A percentile compares a stretch with the other conserved stretches of the same genome.
Conservation (phyloP, 2,888 invertebrate species). For the Cosmia trapezina region DNA sequence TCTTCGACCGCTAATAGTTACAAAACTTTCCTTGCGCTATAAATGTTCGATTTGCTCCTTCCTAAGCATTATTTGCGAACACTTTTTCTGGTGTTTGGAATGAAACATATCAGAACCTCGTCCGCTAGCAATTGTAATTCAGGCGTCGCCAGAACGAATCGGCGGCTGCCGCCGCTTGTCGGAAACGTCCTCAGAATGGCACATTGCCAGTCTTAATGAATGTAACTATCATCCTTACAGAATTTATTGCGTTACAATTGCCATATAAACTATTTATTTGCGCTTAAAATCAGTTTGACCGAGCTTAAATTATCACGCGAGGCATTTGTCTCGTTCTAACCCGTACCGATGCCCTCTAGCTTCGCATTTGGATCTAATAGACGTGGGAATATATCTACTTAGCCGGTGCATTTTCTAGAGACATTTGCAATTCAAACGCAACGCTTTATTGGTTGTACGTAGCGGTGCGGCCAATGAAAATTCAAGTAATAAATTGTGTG, state of each 20-base stretch:
- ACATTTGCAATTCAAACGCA: slow-evolving; percentile 79
- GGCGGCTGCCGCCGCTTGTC: slow-evolving; percentile 80
- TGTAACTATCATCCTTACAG: slow-evolving; percentile 77
- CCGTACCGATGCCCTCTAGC: slow-evolving; percentile 54
- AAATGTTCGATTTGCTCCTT: slow-evolving; percentile 7
- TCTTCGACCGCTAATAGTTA: slow-evolving; percentile 22
- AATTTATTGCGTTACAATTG: slow-evolving; percentile 73
- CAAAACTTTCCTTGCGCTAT: slow-evolving; percentile 32
- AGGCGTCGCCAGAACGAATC: slow-evolving; percentile 84
- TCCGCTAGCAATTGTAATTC: slow-evolving; percentile 84
- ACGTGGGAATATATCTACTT: slow-evolving; percentile 79
- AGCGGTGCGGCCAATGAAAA: slow-evolving; percentile 73
- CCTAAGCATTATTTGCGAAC: background rate
- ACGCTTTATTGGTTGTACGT: slow-evolving; percentile 75
- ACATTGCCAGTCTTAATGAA: slow-evolving; percentile 83
- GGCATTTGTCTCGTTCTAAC: slow-evolving; percentile 58
- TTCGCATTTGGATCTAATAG: slow-evolving; percentile 73
- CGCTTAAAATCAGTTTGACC: slow-evolving; percentile 57
- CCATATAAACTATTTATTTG: slow-evolving; percentile 59
- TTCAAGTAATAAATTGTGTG: slow-evolving; percentile 74
- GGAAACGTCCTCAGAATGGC: slow-evolving; percentile 85
- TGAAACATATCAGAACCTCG: slow-evolving; percentile 82
- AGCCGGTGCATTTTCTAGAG: slow-evolving; percentile 70
- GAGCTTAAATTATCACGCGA: slow-evolving; percentile 55
- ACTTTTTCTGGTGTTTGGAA: slow-evolving; percentile 52